Percentiles rank a stretch among this genome's conserved stretches.
These are phyloP conservation scores for Stegodyphus dumicola DNA, from an alignment of 1,140 invertebrate species.

Conservation along the genomic window DNA sequence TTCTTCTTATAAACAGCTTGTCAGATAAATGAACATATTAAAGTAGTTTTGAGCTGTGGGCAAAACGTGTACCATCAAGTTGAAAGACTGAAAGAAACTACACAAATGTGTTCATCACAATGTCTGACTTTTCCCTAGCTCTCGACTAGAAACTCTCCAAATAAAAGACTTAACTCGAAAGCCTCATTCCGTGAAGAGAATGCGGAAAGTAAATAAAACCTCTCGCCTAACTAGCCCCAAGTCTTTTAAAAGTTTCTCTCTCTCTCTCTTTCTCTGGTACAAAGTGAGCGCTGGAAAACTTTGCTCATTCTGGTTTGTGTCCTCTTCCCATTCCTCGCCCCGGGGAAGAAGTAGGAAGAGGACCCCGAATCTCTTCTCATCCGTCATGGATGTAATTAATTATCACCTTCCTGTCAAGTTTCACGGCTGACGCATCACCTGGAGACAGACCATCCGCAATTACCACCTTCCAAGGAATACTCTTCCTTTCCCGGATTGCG, in stretches of 20 bases:
- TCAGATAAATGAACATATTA: no score
- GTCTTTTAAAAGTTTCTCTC: conserved; percentile 22
- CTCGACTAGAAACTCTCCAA: no score
- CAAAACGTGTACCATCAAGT: no score
- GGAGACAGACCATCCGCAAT: conserved; percentile 32
- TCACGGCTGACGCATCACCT: conserved; percentile 21
- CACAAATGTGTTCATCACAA: no score
- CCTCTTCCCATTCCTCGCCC: not conserved
- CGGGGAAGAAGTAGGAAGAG: conserved; percentile 4
- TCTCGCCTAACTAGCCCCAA: not conserved
- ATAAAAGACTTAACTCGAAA: no score
- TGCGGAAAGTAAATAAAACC: conserved; percentile 14
- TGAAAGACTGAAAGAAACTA: no score
- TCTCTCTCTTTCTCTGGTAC: not conserved
- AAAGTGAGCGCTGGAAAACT: not conserved
- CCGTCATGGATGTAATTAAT: conserved; percentile 49
- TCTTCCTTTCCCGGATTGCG: conserved; percentile 3
- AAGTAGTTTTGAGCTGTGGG: no score
- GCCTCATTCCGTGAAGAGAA: not conserved
- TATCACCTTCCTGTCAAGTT: conserved; percentile 33
- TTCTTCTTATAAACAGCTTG: no score
- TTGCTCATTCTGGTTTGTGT: conserved; percentile 2
- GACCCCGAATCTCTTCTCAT: conserved; percentile 14
- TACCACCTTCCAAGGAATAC: conserved; percentile 20
- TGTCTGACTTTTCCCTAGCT: no score